Base-by-base conservation (phyloP, 1,140 invertebrate genomes). In the Drosophila nigrodunni region DNA sequence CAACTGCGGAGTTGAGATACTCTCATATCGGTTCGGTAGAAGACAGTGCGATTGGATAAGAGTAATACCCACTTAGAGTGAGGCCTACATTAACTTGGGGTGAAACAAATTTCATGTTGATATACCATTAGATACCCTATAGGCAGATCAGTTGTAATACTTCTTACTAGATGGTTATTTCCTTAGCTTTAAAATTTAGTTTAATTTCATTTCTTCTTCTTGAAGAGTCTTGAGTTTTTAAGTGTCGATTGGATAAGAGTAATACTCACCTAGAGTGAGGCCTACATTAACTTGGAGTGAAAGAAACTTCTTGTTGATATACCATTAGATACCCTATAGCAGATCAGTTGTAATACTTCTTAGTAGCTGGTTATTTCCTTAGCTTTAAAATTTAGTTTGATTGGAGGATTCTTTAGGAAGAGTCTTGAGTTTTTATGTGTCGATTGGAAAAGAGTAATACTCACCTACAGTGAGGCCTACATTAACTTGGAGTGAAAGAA, bases 1-100 rank as follows among this genome's bases (percentile, higher is more conserved):
- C 41, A 54, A 18, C 62, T 43, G 54, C 37, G 39, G 50, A 18
- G 43, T 47, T 18, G 34, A 57, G 68, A 35, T 71, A 71, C 35
- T 44, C 50, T 46, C 49, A 57, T 46, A 57, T 61, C 35, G 25
- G 37, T 9, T 25, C 54, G 41, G 37, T 41, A 21, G 15, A 41
- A 57, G 54, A 39, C 54, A 57, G 37, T 35, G 6, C 7, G 18
- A 43, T 57, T 41, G 54, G 18, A 21, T 21, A 10, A 37, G 35
- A 57, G 35, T 57, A 35, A 13, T 41, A 9, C 54, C 15, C 37
- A 49, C 46, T 49, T 49, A 3, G 41, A 57, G 18, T 57, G 7
- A 57, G 37, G 37, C 35, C 35, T 18, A 57, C 54, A 57, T 57
- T 41, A 13, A 37, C 18, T 41, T 6, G 9, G n/a, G 10, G 4